Evolutionary conservation across 2,888 invertebrate genomes (phyloP), one percentile per base, ranked within the genome.

Genomic region (Melolontha melolontha): DNA sequence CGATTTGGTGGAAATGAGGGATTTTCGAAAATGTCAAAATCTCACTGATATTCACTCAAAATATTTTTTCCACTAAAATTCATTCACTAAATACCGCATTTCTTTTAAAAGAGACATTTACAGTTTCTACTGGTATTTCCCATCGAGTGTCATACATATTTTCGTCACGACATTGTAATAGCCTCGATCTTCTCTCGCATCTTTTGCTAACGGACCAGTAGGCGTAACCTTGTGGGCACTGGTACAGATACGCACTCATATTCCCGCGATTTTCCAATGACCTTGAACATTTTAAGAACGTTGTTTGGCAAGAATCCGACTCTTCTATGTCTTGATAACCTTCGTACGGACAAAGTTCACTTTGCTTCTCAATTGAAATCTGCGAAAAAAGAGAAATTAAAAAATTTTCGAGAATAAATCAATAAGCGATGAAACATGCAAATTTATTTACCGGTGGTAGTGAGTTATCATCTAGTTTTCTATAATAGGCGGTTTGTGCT

Each of bases 131-230:
- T 39, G 89, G 89, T 76, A 89, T 84, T 75, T 87, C 86, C 85
- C 87, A 86, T 80, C 87, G 82, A 62, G 82, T 84, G 11, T 73
- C 70, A 22, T 76, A 75, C 14, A 84, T 80, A 55, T 82, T 80
- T 70, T 83, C 83, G 64, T 79, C 79, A n/a, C 74, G 73, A 73
- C 93, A 94, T 77, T 88, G 87, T 65, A 86, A 85, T 57, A 93
- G 82, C 77, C 87, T 87, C 50, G 85, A 83, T 0, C 85, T 84
- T 49, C 87, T 86, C 82, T 94, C 94, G 79, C 94, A 94, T 77
- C 91, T 86, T 81, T 90, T 88, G 75, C 92, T 93, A 2, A 92
- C 88, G 49, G 90, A 87, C 92, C 93, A 94, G 79, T 90, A 95
- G 4, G 90, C 86, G 75, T 89, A 93, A 49, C 90, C 90, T 75